Conservation (phyloP, 2,888 invertebrate genomes). For the Lordiphosa andalusiaca region DNA sequence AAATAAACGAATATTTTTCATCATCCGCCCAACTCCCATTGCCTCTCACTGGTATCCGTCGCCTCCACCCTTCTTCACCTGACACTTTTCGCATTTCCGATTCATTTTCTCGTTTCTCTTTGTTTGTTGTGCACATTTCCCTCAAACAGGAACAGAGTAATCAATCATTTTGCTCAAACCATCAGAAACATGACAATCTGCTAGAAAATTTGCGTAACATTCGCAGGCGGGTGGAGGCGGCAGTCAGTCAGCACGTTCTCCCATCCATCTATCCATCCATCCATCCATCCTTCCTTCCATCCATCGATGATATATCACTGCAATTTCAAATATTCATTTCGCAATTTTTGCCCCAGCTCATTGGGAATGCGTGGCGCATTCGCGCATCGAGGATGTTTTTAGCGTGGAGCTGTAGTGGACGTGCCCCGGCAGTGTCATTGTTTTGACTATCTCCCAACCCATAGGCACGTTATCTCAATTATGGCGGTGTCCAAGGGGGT, state of each 20-base stretch:
- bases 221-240: slow-evolving; percentile 7
- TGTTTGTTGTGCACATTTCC: slow-evolving; percentile 6
- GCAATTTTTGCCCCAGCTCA: slow-evolving; percentile 52
- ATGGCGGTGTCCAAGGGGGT: slow-evolving; percentile 13
- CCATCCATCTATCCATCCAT: slow-evolving; percentile 51
- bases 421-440: slow-evolving; percentile 33
- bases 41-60: not conserved
- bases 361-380: slow-evolving; percentile 60
- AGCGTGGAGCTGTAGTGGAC: slow-evolving; percentile 18
- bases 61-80: slow-evolving; percentile 5
- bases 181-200: slow-evolving; percentile 68
- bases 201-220: slow-evolving; percentile 58
- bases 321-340: slow-evolving; percentile 66
- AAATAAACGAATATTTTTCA: slow-evolving; percentile 25
- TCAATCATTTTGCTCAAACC: slow-evolving; percentile 65
- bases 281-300: slow-evolving; percentile 37
- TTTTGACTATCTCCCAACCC: slow-evolving; percentile 28
- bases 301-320: slow-evolving; percentile 69
- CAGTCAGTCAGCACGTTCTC: slow-evolving; percentile 8
- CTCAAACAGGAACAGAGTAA: slow-evolving; percentile 64
- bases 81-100: slow-evolving; percentile 49
- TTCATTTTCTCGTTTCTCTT: slow-evolving; percentile 22
- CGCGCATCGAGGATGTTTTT: slow-evolving; percentile 13
- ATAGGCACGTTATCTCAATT: slow-evolving; percentile 39
- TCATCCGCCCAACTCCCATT: slow-evolving; percentile 7